These are phyloP conservation scores for Scalopus aquaticus DNA, from an alignment of 2,113 vertebrate species.

Conservation along the genomic window DNA sequence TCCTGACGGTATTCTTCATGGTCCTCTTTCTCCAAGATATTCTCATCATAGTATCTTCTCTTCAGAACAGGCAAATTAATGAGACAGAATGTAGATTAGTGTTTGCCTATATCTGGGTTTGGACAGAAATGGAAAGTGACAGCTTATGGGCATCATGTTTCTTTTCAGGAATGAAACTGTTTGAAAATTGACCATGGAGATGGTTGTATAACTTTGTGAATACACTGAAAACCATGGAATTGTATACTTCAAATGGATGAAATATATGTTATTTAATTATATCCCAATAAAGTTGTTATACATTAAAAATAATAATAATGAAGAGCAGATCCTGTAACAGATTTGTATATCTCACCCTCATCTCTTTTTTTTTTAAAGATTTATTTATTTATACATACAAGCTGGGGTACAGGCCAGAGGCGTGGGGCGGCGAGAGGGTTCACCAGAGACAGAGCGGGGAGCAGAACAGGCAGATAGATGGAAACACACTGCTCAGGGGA, in stretches of 20 bases:
- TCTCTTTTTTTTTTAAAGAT: no score
- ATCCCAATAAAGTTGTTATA: background rate
- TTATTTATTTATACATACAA: no score
- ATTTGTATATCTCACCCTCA: background rate
- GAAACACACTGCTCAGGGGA: no score
- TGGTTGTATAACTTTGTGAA: background rate
- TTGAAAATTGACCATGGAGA: background rate
- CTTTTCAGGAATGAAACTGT: background rate
- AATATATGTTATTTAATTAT: background rate
- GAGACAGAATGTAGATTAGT: background rate
- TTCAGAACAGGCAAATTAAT: background rate
- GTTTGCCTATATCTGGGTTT: accelerated
- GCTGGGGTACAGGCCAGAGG: no score
- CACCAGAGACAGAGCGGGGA: no score
- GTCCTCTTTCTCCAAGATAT: background rate
- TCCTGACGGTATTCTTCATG: background rate
- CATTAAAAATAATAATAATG: background rate
- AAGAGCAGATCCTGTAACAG: background rate
- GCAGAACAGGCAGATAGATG: no score
- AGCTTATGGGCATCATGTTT: background rate
- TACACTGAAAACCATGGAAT: background rate
- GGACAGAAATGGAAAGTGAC: background rate
- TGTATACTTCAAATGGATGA: background rate
- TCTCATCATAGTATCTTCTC: background rate
- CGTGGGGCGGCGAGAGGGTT: no score